Conservation (phyloP, 1,140 invertebrate genomes). For the Paracyclopina nana region DNA sequence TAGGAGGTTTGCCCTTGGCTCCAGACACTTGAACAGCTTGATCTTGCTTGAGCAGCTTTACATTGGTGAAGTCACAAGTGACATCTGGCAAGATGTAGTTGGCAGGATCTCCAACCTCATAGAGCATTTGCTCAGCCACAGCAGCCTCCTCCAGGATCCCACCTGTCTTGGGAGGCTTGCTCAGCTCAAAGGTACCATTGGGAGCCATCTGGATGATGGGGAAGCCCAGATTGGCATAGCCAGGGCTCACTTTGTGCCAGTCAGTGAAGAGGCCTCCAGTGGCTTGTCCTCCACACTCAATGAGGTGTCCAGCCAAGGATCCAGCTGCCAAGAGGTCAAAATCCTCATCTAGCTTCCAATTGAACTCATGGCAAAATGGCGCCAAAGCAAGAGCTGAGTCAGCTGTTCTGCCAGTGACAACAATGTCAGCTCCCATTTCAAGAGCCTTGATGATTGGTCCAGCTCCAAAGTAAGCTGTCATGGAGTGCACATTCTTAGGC, state of each 20-base stretch:
- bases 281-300: conserved; percentile 35
- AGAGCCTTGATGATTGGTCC: conserved; percentile 31
- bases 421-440: conserved; percentile 32
- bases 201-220: conserved; percentile 30
- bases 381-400: conserved; percentile 33
- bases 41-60: conserved; percentile 23
- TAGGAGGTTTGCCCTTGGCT: conserved; percentile 29
- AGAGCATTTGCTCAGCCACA: conserved; percentile 32
- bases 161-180: conserved; percentile 32
- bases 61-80: conserved; percentile 31
- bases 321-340: conserved; percentile 24
- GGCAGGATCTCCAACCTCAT: conserved; percentile 33
- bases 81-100: conserved; percentile 33
- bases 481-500: conserved; percentile 8
- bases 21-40: conserved; percentile 29
- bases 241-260: conserved; percentile 29
- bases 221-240: conserved; percentile 32
- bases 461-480: conserved; percentile 23
- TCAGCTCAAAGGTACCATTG: conserved; percentile 29
- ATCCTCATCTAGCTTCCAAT: conserved; percentile 9
- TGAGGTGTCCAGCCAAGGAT: conserved; percentile 33
- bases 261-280: conserved; percentile 35
- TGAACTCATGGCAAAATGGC: conserved; percentile 29
- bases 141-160: conserved; percentile 29
- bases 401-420: conserved; percentile 33